Evolutionary conservation across 2,888 invertebrate genomes (phyloP).

Genomic region (Pseudoips prasinana): DNA sequence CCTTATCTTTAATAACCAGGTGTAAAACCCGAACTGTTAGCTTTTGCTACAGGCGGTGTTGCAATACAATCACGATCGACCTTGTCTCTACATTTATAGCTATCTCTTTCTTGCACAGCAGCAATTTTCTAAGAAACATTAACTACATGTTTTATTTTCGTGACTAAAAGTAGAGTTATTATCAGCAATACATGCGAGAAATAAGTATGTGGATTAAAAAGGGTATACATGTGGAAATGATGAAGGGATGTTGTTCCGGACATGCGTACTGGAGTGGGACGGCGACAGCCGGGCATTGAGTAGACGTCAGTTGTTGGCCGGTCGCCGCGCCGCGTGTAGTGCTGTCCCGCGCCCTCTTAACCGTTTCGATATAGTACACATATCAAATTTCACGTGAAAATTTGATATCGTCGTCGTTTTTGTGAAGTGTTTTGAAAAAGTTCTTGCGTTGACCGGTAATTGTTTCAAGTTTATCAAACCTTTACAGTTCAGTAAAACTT

Average conservation of each 20-base stretch:
- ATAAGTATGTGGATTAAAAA: constrained; percentile 30
- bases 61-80: constrained; percentile 63
- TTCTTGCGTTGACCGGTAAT: constrained; percentile 41
- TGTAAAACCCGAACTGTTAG: constrained; percentile 55
- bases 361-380: constrained; percentile 63
- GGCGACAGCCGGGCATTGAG: constrained; percentile 53
- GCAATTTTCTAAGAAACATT: constrained; percentile 5
- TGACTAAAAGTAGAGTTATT: constrained; percentile 25
- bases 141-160: constrained; percentile 7
- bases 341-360: constrained; percentile 33
- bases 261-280: constrained; percentile 76
- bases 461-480: constrained; percentile 58
- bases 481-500: constrained; percentile 45
- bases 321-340: constrained; percentile 59
- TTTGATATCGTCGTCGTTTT: constrained; percentile 77
- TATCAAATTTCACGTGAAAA: constrained; percentile 80
- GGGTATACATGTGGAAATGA: constrained; percentile 50
- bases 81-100: constrained; percentile 49
- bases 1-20: constrained; percentile 61
- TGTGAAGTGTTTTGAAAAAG: constrained; percentile 65
- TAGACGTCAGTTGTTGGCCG: constrained; percentile 68
- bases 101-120: constrained; percentile 42
- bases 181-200: constrained; percentile 27
- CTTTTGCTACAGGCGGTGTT: constrained; percentile 53
- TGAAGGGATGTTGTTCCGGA: constrained; percentile 67